A percentile compares a stretch with the other conserved stretches of the same genome.
These are phyloP conservation scores for Choristoneura rosaceana DNA, from an alignment of 2,888 invertebrate species.

Conservation along the genomic window DNA sequence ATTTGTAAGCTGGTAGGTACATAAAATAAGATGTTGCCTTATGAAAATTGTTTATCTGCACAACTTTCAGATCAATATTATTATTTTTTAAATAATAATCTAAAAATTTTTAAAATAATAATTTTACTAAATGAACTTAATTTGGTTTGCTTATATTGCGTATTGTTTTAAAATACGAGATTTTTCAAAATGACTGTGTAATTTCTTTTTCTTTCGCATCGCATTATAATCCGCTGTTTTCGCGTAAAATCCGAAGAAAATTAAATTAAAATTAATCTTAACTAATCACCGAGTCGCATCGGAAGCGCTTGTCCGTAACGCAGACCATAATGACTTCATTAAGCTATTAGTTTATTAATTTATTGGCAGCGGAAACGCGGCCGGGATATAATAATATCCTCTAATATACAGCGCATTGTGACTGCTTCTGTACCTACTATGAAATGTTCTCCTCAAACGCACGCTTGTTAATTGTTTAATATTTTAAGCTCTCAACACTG, in stretches of 20 bases:
- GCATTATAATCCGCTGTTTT: not conserved
- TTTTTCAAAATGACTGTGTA: too few species aligned
- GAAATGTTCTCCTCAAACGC: not conserved
- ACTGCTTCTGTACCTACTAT: slow-evolving; percentile 5
- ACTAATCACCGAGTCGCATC: slow-evolving; percentile 12
- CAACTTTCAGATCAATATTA: too few species aligned
- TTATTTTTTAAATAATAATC: too few species aligned
- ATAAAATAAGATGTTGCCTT: too few species aligned
- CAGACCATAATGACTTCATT: slow-evolving; percentile 23
- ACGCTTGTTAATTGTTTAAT: not conserved
- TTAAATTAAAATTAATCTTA: not conserved
- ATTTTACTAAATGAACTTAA: too few species aligned
- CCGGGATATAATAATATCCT: slow-evolving; percentile 27
- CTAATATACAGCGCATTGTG: slow-evolving; percentile 10
- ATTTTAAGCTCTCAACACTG: too few species aligned
- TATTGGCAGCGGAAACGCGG: slow-evolving; percentile 22
- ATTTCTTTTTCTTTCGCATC: too few species aligned
- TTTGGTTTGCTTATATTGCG: too few species aligned
- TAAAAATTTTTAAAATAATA: too few species aligned
- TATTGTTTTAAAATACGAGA: too few species aligned
- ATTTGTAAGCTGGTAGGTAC: not conserved
- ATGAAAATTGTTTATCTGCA: too few species aligned
- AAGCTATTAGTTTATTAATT: slow-evolving; percentile 25
- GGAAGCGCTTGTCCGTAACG: slow-evolving; percentile 15
- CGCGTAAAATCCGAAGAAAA: not conserved